These are phyloP conservation scores for Biston betularia DNA, from an alignment of 2,888 invertebrate genomes.

Conservation along the genomic window DNA sequence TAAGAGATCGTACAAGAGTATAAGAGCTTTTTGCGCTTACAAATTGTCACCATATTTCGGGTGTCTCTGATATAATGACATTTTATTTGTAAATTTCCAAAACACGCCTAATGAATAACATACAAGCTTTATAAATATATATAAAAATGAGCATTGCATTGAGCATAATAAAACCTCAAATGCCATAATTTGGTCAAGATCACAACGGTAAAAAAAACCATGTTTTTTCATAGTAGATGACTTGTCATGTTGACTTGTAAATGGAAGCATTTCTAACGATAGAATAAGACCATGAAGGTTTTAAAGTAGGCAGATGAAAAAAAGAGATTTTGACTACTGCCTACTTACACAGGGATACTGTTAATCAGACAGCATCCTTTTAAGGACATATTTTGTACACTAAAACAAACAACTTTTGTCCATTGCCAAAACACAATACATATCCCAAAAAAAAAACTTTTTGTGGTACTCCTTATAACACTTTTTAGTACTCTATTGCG, in stretches of 20 bases:
- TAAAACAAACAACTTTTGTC: too few species aligned
- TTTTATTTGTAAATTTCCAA: constrained; percentile 1
- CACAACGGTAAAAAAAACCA: constrained; percentile 38
- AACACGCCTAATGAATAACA: constrained; percentile 30
- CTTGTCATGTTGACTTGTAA: background rate
- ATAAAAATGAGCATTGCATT: constrained; percentile 49
- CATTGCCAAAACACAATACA: too few species aligned
- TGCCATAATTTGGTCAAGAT: constrained; percentile 48
- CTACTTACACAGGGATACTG: too few species aligned
- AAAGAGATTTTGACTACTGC: too few species aligned
- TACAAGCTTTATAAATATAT: constrained; percentile 39
- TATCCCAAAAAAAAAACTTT: too few species aligned
- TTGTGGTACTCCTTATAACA: too few species aligned
- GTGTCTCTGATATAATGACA: background rate
- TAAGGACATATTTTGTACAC: too few species aligned
- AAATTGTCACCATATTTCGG: background rate
- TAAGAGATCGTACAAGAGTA: background rate
- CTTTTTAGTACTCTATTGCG: too few species aligned
- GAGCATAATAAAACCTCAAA: constrained; percentile 39
- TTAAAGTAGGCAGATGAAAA: too few species aligned
- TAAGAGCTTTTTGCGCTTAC: background rate
- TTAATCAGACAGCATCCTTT: too few species aligned
- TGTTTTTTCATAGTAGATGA: constrained; percentile 25
- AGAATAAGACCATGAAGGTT: too few species aligned
- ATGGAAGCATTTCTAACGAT: too few species aligned